Base-by-base conservation (phyloP, 2,888 invertebrate genomes). In the Arge pagana region DNA sequence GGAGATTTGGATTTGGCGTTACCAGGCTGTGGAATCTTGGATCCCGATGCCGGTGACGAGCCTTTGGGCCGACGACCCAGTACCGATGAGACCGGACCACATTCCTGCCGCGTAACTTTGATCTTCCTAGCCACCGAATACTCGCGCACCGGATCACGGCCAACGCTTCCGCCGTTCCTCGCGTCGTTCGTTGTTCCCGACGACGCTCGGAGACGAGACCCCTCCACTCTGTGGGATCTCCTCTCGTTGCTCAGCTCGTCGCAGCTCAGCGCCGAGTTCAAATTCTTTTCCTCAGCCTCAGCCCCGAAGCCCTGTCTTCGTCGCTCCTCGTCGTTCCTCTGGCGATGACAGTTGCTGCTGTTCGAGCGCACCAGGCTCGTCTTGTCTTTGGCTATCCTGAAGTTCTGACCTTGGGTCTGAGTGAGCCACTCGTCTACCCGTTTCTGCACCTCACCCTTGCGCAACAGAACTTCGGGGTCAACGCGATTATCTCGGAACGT, bases 351-450 rank as follows among this genome's bases (percentile, higher is more conserved):
- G 30, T 18, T 33, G 37, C 65, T 72, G 41, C 71, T 72, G 55
- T 69, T 72, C 10, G 71, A 72, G 37, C 71, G 60, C 18, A 71
- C 36, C 0, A 52, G 15, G 10, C 33, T 28, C n/a, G n/a, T n/a
- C 2, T n/a, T 60, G 59, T 10, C 61, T 45, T 30, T 39, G 13
- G 2, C 50, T n/a, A 15, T 18, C 48, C 54, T 33, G 31, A 65
- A 68, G 16, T 66, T 62, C 16, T 72, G 71, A 16, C 56, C 65
- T 23, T 71, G 67, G 1, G 69, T 67, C 48, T 71, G 71, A 43
- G 63, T 71, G 39, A 72, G 36, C 71, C 71, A 71, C 50, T 71
- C 71, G 52, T 72, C 71, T 6, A 72, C 71, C 19, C 71, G 57
- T 36, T 71, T 72, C 28, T 72, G 71, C 0, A 72, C 71, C 36